Conservation (phyloP, 2,888 invertebrate genomes). For the Caenorhabditis zanzibari region DNA sequence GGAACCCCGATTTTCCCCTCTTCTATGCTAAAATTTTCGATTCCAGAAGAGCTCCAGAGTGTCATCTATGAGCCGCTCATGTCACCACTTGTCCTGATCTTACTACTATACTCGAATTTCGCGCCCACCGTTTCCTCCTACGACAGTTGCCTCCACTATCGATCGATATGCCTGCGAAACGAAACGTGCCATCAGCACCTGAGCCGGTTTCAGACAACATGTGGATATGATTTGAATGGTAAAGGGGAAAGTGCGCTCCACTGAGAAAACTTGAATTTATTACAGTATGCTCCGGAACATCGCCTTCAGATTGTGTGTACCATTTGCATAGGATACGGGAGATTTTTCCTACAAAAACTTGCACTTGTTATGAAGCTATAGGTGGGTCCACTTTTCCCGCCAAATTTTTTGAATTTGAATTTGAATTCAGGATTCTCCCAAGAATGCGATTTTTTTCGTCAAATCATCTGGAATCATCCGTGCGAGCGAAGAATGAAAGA, state of each 20-base stretch:
- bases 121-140: slow-evolving; percentile 39
- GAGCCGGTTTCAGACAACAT: slow-evolving; percentile 61
- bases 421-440: slow-evolving; percentile 61
- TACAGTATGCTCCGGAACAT: slow-evolving; percentile 69
- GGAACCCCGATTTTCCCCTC: too few species aligned
- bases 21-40: background rate
- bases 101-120: slow-evolving; percentile 39
- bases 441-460: slow-evolving; percentile 73
- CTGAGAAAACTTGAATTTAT: slow-evolving; percentile 8
- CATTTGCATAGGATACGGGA: slow-evolving; percentile 62
- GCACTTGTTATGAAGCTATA: slow-evolving; percentile 70
- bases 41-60: background rate
- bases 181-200: slow-evolving; percentile 59
- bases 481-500: slow-evolving; percentile 70
- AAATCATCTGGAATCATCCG: slow-evolving; percentile 73
- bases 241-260: background rate
- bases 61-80: slow-evolving; percentile 49
- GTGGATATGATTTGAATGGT: slow-evolving; percentile 70
- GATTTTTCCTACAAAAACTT: slow-evolving; percentile 55
- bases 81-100: slow-evolving; percentile 42
- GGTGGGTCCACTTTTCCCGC: slow-evolving; percentile 42
- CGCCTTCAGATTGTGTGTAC: slow-evolving; percentile 74
- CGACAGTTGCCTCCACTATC: slow-evolving; percentile 72
- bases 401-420: background rate
- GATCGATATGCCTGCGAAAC: slow-evolving; percentile 69